A percentile compares a stretch with the other conserved stretches of the same genome.
phyloP scores from a whole-genome alignment of 2,888 invertebrate species.

The Achlya flavicornis region DNA sequence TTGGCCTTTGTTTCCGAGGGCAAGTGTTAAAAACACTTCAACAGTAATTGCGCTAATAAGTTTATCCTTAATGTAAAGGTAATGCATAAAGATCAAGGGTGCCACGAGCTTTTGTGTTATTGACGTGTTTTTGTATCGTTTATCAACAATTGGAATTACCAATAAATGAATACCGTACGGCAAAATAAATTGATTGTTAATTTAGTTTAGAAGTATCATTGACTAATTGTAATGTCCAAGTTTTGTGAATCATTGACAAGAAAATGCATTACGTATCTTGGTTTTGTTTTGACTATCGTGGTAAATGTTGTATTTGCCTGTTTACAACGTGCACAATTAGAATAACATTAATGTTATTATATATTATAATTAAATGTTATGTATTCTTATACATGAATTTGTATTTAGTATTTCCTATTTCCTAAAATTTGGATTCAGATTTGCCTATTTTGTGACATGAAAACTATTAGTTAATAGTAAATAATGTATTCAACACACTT shows the following conservation, averaged over 20 bases:
- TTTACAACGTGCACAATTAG: neutral
- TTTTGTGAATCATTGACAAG: neutral
- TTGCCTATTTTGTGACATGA: no score
- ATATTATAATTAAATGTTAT: neutral
- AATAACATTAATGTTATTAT: neutral
- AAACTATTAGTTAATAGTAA: no score
- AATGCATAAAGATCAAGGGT: conserved; percentile 63
- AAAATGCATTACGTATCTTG: neutral
- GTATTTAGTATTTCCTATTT: no score
- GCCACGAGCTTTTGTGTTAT: conserved; percentile 17
- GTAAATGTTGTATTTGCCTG: neutral
- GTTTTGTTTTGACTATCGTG: neutral
- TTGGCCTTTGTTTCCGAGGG: conserved; percentile 17
- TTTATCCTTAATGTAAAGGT: conserved; percentile 52
- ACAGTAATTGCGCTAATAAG: conserved; percentile 40
- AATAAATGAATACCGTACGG: neutral
- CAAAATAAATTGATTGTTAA: neutral
- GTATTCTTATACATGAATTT: no score
- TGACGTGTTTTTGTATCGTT: conserved; percentile 29
- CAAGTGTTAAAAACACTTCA: conserved; percentile 11
- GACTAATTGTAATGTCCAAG: neutral
- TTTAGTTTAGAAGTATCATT: neutral
- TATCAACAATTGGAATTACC: neutral
- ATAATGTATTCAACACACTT: no score
- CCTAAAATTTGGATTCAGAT: no score